phyloP scores from a whole-genome alignment of 2,113 vertebrate genomes.

The Melanostigma gelatinosum region DNA sequence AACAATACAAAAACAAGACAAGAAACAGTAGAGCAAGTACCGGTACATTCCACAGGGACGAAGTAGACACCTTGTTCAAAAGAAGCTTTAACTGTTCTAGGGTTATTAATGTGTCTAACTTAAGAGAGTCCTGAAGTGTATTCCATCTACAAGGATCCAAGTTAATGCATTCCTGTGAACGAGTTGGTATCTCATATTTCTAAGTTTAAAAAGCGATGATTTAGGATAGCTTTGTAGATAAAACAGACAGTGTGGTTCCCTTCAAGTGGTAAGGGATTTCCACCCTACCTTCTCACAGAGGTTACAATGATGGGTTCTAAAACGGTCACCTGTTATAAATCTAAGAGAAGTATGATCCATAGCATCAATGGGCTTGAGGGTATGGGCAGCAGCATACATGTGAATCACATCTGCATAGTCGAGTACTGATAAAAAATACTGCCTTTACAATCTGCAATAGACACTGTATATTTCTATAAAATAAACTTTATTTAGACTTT shows the following conservation, averaged over 20 bases:
- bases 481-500: not conserved
- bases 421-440: not conserved
- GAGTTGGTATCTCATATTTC: not conserved
- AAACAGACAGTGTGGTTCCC: not conserved
- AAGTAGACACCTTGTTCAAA: not conserved
- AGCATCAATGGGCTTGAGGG: not conserved
- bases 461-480: not conserved
- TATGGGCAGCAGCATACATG: not conserved
- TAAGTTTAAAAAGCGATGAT: slow-evolving; percentile 1
- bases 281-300: not conserved
- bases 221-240: not conserved
- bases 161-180: not conserved
- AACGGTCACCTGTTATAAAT: not conserved
- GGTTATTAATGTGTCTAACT: not conserved
- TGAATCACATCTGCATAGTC: not conserved
- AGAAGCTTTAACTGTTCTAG: not conserved
- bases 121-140: not conserved
- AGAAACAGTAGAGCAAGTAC: not conserved
- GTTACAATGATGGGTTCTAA: not conserved
- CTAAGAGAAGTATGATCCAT: not conserved
- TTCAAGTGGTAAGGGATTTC: not conserved
- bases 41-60: not conserved
- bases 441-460: not conserved
- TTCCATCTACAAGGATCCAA: not conserved
- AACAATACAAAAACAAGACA: not conserved